Evolutionary conservation across 1,140 invertebrate species (phyloP), one percentile per base, ranked within the genome.

Genomic region (Leptopilina clavipes): DNA sequence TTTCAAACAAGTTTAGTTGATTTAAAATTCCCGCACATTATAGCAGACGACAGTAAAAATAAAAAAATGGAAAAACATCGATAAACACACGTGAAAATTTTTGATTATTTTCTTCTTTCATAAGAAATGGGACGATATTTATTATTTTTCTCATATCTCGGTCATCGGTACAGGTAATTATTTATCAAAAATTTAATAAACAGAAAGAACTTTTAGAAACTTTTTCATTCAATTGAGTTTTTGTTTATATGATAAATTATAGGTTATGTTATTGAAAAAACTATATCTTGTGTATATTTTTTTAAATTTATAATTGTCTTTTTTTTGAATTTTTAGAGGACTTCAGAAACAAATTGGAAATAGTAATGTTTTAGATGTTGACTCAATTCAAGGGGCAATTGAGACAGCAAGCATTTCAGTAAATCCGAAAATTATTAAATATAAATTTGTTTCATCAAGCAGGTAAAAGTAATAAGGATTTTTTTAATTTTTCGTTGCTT

Each of bases 341-440:
- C 89, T 91, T 17, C 92, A 93, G 82, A 92, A 90, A 81, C 90
- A 90, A 65, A 48, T 90, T 10, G 82, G 81, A 45, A 86, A 86
- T 43, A 78, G 79, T 70, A 70, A 79, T 71, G 65, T 81, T 8
- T 25, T 91, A 45, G 92, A 93, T 76, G 88, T 91, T 9, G 91
- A 92, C 78, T 92, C 92, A 18, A 85, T 95, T 52, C 94, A 95
- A 90, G 94, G 94, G 52, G 89, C 91, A 72, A 81, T 94, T 80
- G 94, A 95, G 89, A 84, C 91, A 84, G 93, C 90, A 22, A 84
- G 94, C 31, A 82, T 85, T 73, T 87, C 83, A 72, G 73, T 94
- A 43, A 84, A 81, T 19, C 91, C 92, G 31, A 80, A 65, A 44
- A 54, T 0, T n/a, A 8, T 82, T 18, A 91, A 91, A 80, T 88